Base-by-base conservation (phyloP, 1,140 invertebrate genomes). In the Drosophila ananassae region DNA sequence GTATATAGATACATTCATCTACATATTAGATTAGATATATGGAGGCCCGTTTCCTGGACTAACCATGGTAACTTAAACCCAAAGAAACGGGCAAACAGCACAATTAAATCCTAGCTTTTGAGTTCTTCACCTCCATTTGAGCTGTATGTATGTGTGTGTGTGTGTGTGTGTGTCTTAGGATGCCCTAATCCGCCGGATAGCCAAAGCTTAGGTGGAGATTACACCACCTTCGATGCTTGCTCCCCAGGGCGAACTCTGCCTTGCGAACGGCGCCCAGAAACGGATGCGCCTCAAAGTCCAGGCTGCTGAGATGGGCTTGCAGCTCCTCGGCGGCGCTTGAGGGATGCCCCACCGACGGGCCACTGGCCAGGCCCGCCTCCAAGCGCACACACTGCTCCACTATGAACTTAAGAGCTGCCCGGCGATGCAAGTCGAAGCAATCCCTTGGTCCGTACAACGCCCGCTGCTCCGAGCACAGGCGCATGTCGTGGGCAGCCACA, bases 391-490 rank as follows among this genome's bases (percentile, higher is more conserved):
- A 83, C 50, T 91, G 87, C 44, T 90, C 87, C 30, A 91, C 89
- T 44, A 92, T 90, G 24, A 92, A 92, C 55, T 90, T 90, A n/a
- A 92, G 71, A 7, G 80, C 73, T 1, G 91, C 87, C 3, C 91
- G 87, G 7, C 91, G 83, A 81, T 92, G 91, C 69, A 87, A 69
- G 22, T 91, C 89, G 12, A 92, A 92, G 21, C 90, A 91, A 51
- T 92, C 91, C 3, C 89, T 59, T 7, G 41, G 32, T 0, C 91
- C 91, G 28, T 84, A 92, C 53, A 91, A 47, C 12, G 59, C 51
- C 17, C 75, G 81, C 47, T 91, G 84, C 32, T 92, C 90, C 7
- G 46, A 73, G 47, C 87, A 91, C 32, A 92, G 48, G 0, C 77
- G 81, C 59, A 92, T 90, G 66, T 92, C 91, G 48, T 75, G 62